Evolutionary conservation across 2,797 vertebrate genomes (phyloP).

Genomic region (Xiphorhynchus erythropygius): DNA sequence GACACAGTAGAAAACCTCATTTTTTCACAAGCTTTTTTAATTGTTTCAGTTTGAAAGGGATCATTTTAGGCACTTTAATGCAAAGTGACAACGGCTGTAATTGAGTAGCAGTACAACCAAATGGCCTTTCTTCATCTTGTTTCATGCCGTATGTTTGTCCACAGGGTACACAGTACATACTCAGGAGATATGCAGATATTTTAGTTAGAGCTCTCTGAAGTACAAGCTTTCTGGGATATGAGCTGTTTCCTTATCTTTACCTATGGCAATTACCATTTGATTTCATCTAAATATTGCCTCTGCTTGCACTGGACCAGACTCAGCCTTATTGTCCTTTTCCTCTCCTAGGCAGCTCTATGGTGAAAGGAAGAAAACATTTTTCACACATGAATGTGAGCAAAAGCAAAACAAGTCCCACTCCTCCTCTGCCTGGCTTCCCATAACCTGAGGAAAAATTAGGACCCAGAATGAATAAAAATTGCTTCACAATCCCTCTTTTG

Average conservation of each 20-base stretch:
- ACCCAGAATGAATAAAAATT: not conserved
- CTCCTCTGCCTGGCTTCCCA: not conserved
- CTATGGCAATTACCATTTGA: not conserved
- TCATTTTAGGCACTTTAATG: not conserved
- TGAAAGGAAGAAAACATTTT: not conserved
- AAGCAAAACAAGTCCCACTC: not conserved
- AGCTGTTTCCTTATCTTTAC: not conserved
- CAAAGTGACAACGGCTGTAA: not conserved
- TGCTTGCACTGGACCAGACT: not conserved
- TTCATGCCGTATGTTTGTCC: not conserved
- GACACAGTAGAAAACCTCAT: not conserved
- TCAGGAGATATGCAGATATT: not conserved
- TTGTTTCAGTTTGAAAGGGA: not conserved
- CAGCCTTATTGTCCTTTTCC: not conserved
- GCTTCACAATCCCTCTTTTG: not conserved
- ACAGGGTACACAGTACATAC: not conserved
- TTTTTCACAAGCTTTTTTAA: not conserved
- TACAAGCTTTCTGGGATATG: not conserved
- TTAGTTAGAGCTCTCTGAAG: not conserved
- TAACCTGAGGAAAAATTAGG: not conserved
- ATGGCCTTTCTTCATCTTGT: not conserved
- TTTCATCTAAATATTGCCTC: not conserved
- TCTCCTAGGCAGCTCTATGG: not conserved
- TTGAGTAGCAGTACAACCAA: not conserved
- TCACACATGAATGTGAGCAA: not conserved